Percentiles rank a stretch among this genome's conserved stretches.
Evolutionary conservation across 2,113 vertebrate genomes (phyloP).

Genomic region (Chloropsis cyanopogon): DNA sequence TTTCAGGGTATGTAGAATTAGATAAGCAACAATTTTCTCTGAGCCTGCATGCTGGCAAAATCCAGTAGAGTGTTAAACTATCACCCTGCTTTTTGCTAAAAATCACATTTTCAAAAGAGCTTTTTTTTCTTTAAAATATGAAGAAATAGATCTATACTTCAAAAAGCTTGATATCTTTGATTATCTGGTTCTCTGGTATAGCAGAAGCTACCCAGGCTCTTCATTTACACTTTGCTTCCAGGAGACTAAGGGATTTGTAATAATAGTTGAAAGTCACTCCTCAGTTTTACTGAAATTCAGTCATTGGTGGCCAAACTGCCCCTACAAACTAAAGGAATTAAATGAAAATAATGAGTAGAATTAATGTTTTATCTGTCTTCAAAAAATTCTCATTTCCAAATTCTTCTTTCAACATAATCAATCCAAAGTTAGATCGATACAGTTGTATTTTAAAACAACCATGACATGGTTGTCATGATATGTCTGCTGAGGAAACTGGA

Average conservation of each 20-base stretch:
- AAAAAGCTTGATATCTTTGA: not conserved
- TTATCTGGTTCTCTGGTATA: not conserved
- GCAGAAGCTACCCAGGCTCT: not conserved
- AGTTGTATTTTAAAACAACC: not conserved
- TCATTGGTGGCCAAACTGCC: not conserved
- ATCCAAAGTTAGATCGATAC: not conserved
- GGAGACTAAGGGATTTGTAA: not conserved
- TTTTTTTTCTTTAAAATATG: not conserved
- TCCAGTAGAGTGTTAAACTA: not conserved
- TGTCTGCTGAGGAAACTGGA: not conserved
- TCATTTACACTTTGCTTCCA: not conserved
- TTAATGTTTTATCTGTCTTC: not conserved
- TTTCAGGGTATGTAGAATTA: conserved; percentile 34
- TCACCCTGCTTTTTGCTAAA: not conserved
- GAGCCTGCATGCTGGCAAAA: not conserved
- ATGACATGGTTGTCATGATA: not conserved
- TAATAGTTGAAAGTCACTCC: not conserved
- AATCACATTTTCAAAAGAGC: not conserved
- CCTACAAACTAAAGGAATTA: not conserved
- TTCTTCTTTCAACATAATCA: not conserved
- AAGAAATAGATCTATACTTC: not conserved
- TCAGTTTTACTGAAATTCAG: not conserved
- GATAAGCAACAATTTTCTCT: conserved; percentile 30
- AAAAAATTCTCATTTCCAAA: not conserved
- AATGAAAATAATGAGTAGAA: not conserved